Evolutionary conservation across 2,113 vertebrate genomes (phyloP).

Genomic region (Pygoscelis adeliae): DNA sequence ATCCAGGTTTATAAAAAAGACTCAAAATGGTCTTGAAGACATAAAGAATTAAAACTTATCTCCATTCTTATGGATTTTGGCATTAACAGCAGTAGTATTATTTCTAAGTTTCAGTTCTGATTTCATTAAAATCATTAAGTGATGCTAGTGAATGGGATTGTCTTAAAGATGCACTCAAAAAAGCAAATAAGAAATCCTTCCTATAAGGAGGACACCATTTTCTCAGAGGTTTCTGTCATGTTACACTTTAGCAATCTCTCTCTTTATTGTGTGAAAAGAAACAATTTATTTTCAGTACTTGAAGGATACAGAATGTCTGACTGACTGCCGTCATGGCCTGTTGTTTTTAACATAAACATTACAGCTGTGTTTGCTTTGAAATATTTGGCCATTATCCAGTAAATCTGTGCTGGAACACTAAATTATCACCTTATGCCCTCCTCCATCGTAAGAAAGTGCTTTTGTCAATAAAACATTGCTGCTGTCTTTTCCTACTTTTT

Average conservation of each 20-base stretch:
- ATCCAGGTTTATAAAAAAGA: slow-evolving; percentile 42
- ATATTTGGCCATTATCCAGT: slow-evolving; percentile 72
- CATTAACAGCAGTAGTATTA: background rate
- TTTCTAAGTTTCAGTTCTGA: background rate
- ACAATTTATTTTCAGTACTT: slow-evolving; percentile 74
- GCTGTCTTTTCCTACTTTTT: slow-evolving; percentile 35
- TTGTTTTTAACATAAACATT: slow-evolving; percentile 82
- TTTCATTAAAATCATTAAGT: background rate
- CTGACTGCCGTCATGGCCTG: slow-evolving; percentile 73
- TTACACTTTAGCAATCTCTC: slow-evolving; percentile 60
- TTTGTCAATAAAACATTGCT: slow-evolving; percentile 43
- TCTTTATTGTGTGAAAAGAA: slow-evolving; percentile 64
- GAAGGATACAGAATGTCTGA: slow-evolving; percentile 70
- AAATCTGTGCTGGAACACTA: slow-evolving; percentile 62
- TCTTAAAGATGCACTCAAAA: background rate
- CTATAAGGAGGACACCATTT: slow-evolving; percentile 25
- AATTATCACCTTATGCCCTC: slow-evolving; percentile 71
- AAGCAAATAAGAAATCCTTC: background rate
- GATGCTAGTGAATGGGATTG: background rate
- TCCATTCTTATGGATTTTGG: background rate
- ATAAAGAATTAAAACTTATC: background rate
- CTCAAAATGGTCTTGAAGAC: background rate
- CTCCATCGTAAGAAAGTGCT: slow-evolving; percentile 49
- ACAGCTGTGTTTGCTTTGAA: slow-evolving; percentile 79
- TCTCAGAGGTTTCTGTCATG: slow-evolving; percentile 58